Conservation (phyloP, 2,888 invertebrate genomes). For the Torymus aiolomorphi region DNA sequence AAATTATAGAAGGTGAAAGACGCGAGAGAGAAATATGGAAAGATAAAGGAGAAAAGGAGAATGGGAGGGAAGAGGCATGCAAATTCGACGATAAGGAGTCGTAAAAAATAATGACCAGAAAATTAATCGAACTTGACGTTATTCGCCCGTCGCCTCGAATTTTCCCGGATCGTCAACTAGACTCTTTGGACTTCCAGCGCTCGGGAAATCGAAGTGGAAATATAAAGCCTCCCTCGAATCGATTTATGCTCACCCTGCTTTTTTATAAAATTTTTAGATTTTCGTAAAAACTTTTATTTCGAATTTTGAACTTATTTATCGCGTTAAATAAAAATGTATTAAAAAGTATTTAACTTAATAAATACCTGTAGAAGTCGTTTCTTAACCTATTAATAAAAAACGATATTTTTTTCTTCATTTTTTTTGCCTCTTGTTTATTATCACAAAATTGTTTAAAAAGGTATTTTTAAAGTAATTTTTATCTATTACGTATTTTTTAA, state of each 20-base stretch:
- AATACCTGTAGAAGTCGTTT: too few relatives aligned
- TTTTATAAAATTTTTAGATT: too few relatives aligned
- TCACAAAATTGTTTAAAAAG: too few relatives aligned
- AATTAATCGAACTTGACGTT: conserved; percentile 73
- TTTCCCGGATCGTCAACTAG: conserved; percentile 67
- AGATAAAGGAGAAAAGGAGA: conserved; percentile 48
- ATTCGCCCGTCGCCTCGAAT: conserved; percentile 69
- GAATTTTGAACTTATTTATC: too few relatives aligned
- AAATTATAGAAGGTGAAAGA: conserved; percentile 8
- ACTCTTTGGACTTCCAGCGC: conserved; percentile 39
- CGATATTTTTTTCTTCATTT: too few relatives aligned
- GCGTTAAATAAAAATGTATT: too few relatives aligned
- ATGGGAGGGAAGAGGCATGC: conserved; percentile 49
- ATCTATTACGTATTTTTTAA: too few relatives aligned
- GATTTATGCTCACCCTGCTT: conserved; percentile 26
- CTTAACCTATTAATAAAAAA: too few relatives aligned
- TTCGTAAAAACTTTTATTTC: too few relatives aligned
- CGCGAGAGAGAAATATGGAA: conserved; percentile 27
- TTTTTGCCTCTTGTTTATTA: too few relatives aligned
- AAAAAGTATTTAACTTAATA: too few relatives aligned
- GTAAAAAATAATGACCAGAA: conserved; percentile 75
- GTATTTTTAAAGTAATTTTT: too few relatives aligned
- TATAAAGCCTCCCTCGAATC: conserved; percentile 32
- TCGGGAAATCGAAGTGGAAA: conserved; percentile 48
- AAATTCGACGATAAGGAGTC: conserved; percentile 68